Percentiles rank a stretch among this genome's conserved stretches.
Conservation (phyloP, 2,113 vertebrate species). For the Lipotes vexillifer region DNA sequence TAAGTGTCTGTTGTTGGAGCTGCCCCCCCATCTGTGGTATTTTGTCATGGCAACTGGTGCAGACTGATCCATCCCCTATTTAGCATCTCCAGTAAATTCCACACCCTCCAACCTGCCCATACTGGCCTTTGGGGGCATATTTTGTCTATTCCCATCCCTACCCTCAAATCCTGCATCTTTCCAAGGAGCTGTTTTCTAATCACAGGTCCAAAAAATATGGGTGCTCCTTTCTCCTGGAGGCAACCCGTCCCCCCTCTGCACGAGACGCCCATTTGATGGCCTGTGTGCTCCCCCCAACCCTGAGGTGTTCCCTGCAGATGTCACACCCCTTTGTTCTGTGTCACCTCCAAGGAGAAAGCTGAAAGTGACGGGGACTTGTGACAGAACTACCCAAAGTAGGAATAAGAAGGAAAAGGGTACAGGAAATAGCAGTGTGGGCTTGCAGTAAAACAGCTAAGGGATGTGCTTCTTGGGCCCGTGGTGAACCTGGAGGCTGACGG, state of each 20-base stretch:
- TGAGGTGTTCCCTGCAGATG: fast-evolving
- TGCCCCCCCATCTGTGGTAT: fast-evolving
- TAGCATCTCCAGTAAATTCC: not conserved
- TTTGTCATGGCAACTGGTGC: fast-evolving
- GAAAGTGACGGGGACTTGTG: fast-evolving
- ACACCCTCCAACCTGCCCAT: fast-evolving
- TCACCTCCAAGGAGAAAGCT: not conserved
- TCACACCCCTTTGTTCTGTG: not conserved
- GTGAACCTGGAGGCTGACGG: fast-evolving
- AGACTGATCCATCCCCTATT: fast-evolving
- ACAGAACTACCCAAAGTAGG: fast-evolving
- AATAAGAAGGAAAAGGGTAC: fast-evolving
- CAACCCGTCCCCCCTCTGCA: fast-evolving
- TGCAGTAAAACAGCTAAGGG: fast-evolving
- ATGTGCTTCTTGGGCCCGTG: fast-evolving
- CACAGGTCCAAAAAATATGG: fast-evolving
- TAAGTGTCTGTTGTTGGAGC: fast-evolving
- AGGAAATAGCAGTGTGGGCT: fast-evolving
- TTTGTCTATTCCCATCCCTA: fast-evolving
- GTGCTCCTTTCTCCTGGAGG: not conserved
- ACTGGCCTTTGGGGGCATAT: fast-evolving
- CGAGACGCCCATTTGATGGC: fast-evolving
- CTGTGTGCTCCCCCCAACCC: fast-evolving
- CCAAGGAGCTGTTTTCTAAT: not conserved
- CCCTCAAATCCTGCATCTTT: not conserved